A percentile compares a stretch with the other conserved stretches of the same genome.
Evolutionary conservation across 1,140 invertebrate species (phyloP).

Genomic region (Argopecten irradians): DNA sequence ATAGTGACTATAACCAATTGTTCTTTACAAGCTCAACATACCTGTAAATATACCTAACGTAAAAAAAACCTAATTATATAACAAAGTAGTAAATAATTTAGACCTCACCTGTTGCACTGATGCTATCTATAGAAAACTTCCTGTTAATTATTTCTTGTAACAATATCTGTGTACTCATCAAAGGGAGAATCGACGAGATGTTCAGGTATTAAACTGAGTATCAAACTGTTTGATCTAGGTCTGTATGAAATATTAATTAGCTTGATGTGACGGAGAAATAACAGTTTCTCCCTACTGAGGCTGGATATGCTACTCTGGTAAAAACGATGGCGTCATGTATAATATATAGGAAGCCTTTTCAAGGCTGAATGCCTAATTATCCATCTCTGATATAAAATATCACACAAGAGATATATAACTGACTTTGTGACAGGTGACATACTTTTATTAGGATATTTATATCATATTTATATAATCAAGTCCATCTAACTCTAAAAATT

Average conservation of each 20-base stretch:
- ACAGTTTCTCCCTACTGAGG: not conserved
- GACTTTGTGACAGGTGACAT: too few species aligned
- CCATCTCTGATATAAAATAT: not conserved
- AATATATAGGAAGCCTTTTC: not conserved
- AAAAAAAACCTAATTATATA: too few species aligned
- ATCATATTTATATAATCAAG: too few species aligned
- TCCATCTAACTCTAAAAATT: too few species aligned
- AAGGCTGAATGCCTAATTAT: not conserved
- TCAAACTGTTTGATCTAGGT: not conserved
- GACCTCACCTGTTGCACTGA: not conserved
- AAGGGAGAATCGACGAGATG: not conserved
- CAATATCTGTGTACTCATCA: not conserved
- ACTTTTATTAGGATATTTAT: too few species aligned
- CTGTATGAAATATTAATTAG: not conserved
- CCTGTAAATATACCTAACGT: too few species aligned
- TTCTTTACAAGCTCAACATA: too few species aligned
- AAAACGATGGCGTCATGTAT: not conserved
- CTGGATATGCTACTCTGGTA: not conserved
- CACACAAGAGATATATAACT: too few species aligned
- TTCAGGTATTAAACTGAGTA: not conserved
- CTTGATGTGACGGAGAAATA: not conserved
- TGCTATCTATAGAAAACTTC: not conserved
- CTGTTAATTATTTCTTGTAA: conserved; percentile 5
- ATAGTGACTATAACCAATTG: too few species aligned
- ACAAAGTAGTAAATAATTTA: not conserved